Base-by-base conservation (phyloP, 2,888 invertebrate species). In the Lathronympha strigana region DNA sequence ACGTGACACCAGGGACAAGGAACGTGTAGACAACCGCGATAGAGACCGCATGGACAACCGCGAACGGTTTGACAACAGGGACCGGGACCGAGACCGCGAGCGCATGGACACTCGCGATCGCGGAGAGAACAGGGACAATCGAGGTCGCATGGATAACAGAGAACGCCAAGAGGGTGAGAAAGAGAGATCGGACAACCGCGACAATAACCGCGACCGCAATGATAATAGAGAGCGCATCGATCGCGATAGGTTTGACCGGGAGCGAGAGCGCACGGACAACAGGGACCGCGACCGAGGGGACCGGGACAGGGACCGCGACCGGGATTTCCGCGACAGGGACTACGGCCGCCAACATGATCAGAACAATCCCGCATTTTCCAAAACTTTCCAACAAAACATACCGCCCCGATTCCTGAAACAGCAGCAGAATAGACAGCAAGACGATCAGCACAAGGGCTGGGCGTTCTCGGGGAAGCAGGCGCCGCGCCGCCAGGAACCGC, bases 341-440 rank as follows among this genome's bases (percentile, higher is more conserved):
- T 81, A 82, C 53, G 85, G 81, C 31, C 85, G 92, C 33, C 93
- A 93, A 45, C 86, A 90, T 31, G 90, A 93, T 61, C 93, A 93
- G 72, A 85, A 91, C 58, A 94, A 94, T 72, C 92, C 94, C 1
- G 93, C 93, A 28, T 96, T 95, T 81, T 95, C 95, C 6, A 94
- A 95, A 75, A 94, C 95, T 71, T 97, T 96, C 86, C 96, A 96
- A 84, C 95, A 94, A 57, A 95, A 97, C 87, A 93, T 98, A 77
- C 97, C 98, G 61, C 98, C 98, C 15, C 93, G 98, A 66, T 97
- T 97, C 85, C 94, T 95, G 76, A 96, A 95, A 76, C 96, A 96
- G 76, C 96, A 96, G 75, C 93, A 94, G 70, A 94, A 88, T 70
- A 79, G 92, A 54, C 87, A 88, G 64, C 87, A 91, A 73, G 93